Base-by-base conservation (phyloP, 2,113 vertebrate genomes). In the Saguinus imperator region DNA sequence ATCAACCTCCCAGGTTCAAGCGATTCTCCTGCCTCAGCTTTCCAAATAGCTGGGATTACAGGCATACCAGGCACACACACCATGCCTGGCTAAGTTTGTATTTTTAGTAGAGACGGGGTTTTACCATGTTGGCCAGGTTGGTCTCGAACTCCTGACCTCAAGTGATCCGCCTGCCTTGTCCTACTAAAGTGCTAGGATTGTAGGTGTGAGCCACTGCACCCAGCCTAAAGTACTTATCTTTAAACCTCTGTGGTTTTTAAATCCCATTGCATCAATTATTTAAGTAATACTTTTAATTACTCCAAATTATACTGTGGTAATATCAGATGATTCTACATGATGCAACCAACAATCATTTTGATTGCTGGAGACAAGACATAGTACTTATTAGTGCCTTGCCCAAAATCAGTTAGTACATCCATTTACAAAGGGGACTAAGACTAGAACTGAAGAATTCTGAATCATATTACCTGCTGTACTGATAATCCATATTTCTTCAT, bases 221-320 rank as follows among this genome's bases (percentile, higher is more conserved):
- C 16, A 16, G 16, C 52, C 52, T 52, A 52, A 52, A 52, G 52
- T 52, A 52, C 52, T 16, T 52, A 52, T 52, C 52, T 52, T 52
- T 52, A 58, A 82, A 76, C 17, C 87, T 93, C 5, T 79, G 8
- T 29, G 20, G 84, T 12, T 85, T 95, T 95, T 94, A 75, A 75
- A 58, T 66, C 48, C 43, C 66, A 75, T n/a, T 80, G 20, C 27
- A 89, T 81, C 29, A 94, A 52, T 85, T 91, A 80, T 84, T 91
- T 85, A 96, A 92, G 43, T 73, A 91, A 73, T 66, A 80, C 20
- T 81, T 97, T 76, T 12, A 85, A 70, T 81, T 18, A 80, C 23
- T 45, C 55, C 45, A 61, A 64, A 29, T 77, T 70, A 61, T 14
- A 23, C 29, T 50, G 10, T 80, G 18, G 25, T 23, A 89, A 64